Percentiles rank a stretch among this genome's conserved stretches.
Evolutionary conservation across 2,113 vertebrate genomes (phyloP).

Genomic region (Channa argus): DNA sequence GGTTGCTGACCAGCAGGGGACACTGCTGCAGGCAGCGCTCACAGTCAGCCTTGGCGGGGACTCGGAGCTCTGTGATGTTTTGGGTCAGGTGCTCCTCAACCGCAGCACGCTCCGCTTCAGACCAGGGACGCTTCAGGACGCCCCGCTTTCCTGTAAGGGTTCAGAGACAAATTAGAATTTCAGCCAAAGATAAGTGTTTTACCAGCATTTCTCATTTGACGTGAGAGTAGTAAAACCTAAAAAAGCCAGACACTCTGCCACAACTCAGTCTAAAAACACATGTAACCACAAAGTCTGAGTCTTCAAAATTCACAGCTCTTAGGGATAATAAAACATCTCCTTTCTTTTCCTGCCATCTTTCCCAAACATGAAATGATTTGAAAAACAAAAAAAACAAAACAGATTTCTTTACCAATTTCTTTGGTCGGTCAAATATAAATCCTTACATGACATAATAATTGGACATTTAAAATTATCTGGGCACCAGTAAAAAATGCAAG

Average conservation of each 20-base stretch:
- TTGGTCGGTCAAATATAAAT: no score
- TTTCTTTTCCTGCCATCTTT: background rate
- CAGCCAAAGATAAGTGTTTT: background rate
- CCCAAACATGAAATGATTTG: background rate
- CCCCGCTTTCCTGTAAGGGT: conserved; percentile 80
- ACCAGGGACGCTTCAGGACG: conserved; percentile 86
- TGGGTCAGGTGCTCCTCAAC: conserved; percentile 84
- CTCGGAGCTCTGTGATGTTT: conserved; percentile 83
- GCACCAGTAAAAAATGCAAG: no score
- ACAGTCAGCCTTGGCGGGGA: conserved; percentile 85
- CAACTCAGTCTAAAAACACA: background rate
- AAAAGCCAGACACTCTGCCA: background rate
- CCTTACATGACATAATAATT: no score
- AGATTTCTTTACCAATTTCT: no score
- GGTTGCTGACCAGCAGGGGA: conserved; percentile 85
- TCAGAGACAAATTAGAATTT: background rate
- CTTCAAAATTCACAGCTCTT: background rate
- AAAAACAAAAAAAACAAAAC: no score
- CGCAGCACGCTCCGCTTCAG: conserved; percentile 81
- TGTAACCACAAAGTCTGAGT: background rate
- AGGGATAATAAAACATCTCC: background rate
- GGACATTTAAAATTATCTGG: no score
- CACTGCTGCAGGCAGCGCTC: conserved; percentile 85
- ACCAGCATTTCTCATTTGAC: background rate
- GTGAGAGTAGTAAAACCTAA: background rate